phyloP scores from a whole-genome alignment of 1,140 invertebrate genomes.

The Matsumurasca onukii region DNA sequence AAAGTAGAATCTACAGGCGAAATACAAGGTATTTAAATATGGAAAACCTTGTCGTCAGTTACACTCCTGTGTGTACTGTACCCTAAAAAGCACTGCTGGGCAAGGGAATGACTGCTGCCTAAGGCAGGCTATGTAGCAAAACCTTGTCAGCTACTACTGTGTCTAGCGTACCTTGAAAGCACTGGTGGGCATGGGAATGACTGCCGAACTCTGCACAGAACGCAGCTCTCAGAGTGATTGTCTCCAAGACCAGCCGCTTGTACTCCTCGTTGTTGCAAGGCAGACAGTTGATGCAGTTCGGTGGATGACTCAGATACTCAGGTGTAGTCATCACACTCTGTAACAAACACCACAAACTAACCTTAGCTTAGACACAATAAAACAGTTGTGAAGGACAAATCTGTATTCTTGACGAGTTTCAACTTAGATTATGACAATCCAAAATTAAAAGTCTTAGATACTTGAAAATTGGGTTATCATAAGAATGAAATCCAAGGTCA shows the following conservation, averaged over 20 bases:
- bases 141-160: no score
- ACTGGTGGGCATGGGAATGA: background rate
- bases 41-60: no score
- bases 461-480: background rate
- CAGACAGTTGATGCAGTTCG: background rate
- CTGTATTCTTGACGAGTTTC: background rate
- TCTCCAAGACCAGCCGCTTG: conserved; percentile 3
- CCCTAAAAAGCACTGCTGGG: no score
- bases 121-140: no score
- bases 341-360: background rate
- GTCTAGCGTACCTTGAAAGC: conserved; percentile 7
- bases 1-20: no score
- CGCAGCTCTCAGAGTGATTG: background rate
- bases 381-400: background rate
- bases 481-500: background rate
- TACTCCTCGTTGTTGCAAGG: background rate
- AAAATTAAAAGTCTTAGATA: background rate
- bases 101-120: no score
- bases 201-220: background rate
- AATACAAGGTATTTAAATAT: no score
- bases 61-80: no score
- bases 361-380: background rate
- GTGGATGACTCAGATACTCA: background rate
- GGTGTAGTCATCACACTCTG: background rate
- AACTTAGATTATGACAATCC: background rate